phyloP scores from a whole-genome alignment of 2,888 invertebrate genomes.

The Drosophila mimica region DNA sequence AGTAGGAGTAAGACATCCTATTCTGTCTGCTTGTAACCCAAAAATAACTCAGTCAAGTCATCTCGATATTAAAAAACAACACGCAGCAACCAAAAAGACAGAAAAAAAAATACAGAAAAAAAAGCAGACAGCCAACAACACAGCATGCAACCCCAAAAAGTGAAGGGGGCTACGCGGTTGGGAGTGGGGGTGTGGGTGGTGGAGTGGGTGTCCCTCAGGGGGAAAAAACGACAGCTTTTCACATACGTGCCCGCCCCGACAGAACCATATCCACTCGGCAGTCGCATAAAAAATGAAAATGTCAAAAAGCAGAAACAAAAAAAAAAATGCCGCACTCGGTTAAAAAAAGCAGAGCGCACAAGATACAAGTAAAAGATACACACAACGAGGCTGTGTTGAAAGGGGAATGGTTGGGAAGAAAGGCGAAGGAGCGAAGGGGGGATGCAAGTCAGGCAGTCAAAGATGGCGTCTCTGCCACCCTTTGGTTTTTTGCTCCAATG shows the following conservation, averaged over 20 bases:
- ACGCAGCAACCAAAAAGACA: conserved; percentile 22
- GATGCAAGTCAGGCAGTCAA: conserved; percentile 52
- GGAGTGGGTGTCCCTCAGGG: conserved; percentile 33
- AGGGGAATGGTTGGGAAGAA: conserved; percentile 6
- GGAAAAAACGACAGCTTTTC: conserved; percentile 48
- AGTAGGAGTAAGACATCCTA: conserved; percentile 28
- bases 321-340: conserved; percentile 60
- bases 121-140: conserved; percentile 26
- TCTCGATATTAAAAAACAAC: conserved; percentile 67
- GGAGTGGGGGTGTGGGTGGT: background rate
- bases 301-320: conserved; percentile 66
- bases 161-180: background rate
- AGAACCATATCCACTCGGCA: conserved; percentile 28
- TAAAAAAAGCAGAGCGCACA: conserved; percentile 53
- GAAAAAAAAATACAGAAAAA: conserved; percentile 4
- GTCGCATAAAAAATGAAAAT: conserved; percentile 77
- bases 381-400: conserved; percentile 30
- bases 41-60: conserved; percentile 68
- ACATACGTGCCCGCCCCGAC: conserved; percentile 54
- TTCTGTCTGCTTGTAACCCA: conserved; percentile 37
- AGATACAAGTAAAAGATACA: conserved; percentile 51
- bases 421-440: conserved; percentile 13
- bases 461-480: conserved; percentile 69
- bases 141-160: conserved; percentile 56
- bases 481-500: conserved; percentile 53